Evolutionary conservation across 2,888 invertebrate species (phyloP).

Genomic region (Zonitis immaculata): DNA sequence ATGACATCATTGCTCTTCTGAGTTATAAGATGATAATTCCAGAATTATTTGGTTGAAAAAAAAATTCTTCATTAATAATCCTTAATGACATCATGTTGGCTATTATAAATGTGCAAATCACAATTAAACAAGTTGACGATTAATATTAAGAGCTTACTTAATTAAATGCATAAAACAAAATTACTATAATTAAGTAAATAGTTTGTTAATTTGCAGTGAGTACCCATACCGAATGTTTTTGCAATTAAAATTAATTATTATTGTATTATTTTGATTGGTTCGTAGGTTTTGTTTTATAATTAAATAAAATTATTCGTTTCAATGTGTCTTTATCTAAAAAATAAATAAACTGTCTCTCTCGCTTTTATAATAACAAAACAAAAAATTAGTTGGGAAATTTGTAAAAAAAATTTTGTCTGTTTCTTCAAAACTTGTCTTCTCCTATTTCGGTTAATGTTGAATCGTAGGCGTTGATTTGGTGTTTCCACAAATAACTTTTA

Average conservation of each 20-base stretch:
- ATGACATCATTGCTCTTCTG: not conserved
- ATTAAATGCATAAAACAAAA: not conserved
- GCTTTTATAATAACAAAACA: too few species aligned
- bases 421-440: not conserved
- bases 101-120: not conserved
- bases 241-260: not conserved
- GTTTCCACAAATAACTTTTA: not conserved
- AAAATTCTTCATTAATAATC: not conserved
- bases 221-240: not conserved
- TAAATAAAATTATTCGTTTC: too few species aligned
- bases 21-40: not conserved
- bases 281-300: too few species aligned
- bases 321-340: too few species aligned
- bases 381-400: not conserved
- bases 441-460: not conserved
- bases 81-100: not conserved
- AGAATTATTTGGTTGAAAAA: not conserved
- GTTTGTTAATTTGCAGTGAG: too few species aligned
- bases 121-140: not conserved
- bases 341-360: too few species aligned
- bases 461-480: not conserved
- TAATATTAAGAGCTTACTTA: not conserved
- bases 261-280: not conserved
- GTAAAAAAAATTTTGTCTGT: not conserved
- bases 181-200: not conserved